A percentile compares a stretch with the other conserved stretches of the same genome.
These are phyloP conservation scores for Ptilodon capucinus DNA, from an alignment of 2,888 invertebrate genomes.

Conservation along the genomic window DNA sequence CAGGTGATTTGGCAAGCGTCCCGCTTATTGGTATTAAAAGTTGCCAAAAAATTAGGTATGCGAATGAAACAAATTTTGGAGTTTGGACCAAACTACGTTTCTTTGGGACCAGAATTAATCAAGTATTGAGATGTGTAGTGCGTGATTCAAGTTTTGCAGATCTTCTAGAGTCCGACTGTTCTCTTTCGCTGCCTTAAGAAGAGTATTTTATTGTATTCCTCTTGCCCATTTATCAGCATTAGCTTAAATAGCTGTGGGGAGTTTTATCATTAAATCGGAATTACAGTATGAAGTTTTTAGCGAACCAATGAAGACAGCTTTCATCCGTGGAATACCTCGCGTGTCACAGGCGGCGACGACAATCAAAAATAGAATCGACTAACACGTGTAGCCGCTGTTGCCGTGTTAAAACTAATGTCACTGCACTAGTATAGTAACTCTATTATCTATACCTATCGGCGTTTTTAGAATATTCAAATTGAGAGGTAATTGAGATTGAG, in stretches of 20 bases:
- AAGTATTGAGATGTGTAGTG: not conserved
- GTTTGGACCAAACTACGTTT: not conserved
- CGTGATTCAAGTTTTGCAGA: too few relatives aligned
- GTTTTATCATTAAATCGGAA: too few relatives aligned
- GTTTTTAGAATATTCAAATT: not conserved
- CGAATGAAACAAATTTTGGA: not conserved
- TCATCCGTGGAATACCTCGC: not conserved
- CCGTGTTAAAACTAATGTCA: not conserved
- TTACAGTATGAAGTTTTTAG: too few relatives aligned
- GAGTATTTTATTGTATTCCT: too few relatives aligned
- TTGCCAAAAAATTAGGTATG: not conserved
- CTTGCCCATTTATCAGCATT: too few relatives aligned
- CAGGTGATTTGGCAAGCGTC: not conserved
- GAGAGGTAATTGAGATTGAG: not conserved
- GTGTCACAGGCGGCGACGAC: not conserved
- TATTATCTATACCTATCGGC: not conserved
- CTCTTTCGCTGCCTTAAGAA: too few relatives aligned
- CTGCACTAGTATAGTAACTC: not conserved
- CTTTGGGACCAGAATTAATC: not conserved
- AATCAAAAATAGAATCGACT: not conserved
- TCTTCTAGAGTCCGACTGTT: too few relatives aligned
- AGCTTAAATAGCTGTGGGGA: too few relatives aligned
- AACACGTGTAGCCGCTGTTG: not conserved
- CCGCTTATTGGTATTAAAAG: not conserved
- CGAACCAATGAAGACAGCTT: not conserved